phyloP scores from a whole-genome alignment of 64 coral and sea anemone species.

The Stylophora pistillata region DNA sequence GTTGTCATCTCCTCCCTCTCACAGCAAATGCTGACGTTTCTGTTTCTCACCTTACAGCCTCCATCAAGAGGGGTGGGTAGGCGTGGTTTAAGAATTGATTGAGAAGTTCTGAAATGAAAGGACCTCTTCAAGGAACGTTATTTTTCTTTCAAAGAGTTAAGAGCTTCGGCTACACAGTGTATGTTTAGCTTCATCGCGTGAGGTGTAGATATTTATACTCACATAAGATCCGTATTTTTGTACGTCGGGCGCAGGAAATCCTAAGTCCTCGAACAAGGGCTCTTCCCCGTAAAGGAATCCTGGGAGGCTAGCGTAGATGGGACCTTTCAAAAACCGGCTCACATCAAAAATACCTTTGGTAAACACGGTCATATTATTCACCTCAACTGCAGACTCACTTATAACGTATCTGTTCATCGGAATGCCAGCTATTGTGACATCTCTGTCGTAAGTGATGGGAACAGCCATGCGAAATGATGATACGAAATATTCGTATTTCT shows the following conservation, averaged over 20 bases:
- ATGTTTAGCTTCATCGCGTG: too few relatives aligned
- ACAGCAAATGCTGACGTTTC: too few relatives aligned
- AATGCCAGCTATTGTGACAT: not conserved
- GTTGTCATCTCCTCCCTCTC: too few relatives aligned
- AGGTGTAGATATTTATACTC: not conserved
- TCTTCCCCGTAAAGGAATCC: constrained; percentile 29
- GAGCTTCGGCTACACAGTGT: too few relatives aligned
- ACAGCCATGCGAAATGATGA: not conserved
- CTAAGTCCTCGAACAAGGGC: constrained; percentile 10
- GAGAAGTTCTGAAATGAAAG: too few relatives aligned
- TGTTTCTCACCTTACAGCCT: too few relatives aligned
- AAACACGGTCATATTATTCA: constrained; percentile 49
- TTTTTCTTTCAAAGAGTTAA: too few relatives aligned
- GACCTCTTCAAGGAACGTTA: too few relatives aligned
- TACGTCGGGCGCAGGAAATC: not conserved
- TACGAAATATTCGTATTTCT: constrained; percentile 24
- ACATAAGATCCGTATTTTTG: constrained; percentile 18
- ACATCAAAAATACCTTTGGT: constrained; percentile 50
- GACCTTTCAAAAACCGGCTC: not conserved
- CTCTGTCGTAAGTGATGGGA: constrained; percentile 10
- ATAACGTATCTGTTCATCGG: constrained; percentile 20
- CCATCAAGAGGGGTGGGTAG: too few relatives aligned
- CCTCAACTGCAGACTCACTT: not conserved
- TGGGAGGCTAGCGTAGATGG: not conserved
- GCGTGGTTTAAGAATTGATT: too few relatives aligned